Conservation (phyloP, 1,140 invertebrate species). For the Drosophila bocki region DNA sequence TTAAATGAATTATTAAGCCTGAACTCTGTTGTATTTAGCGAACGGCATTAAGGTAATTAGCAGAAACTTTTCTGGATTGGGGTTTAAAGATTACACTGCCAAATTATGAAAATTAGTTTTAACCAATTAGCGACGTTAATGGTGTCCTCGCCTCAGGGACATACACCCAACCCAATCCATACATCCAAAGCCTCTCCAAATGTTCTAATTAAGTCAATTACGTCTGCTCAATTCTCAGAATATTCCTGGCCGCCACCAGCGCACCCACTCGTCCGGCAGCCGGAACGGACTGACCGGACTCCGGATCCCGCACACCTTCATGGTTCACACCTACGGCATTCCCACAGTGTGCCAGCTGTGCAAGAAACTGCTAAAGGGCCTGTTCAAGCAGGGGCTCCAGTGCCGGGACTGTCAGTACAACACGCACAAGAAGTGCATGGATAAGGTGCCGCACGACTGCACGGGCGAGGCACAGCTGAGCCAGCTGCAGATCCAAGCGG, state of each 20-base stretch:
- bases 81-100: background rate
- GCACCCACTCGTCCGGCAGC: conserved; percentile 91
- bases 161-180: background rate
- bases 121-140: conserved; percentile 10
- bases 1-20: too few species aligned
- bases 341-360: conserved; percentile 98
- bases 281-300: conserved; percentile 86
- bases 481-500: conserved; percentile 81
- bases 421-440: conserved; percentile 98
- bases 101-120: conserved; percentile 22
- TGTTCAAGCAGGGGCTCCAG: conserved; percentile 98
- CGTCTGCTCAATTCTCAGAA: conserved; percentile 38
- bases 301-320: conserved; percentile 96
- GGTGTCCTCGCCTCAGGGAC: background rate
- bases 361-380: conserved; percentile 96
- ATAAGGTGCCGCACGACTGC: conserved; percentile 98
- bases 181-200: background rate
- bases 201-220: conserved; percentile 17
- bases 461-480: conserved; percentile 89
- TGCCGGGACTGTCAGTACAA: conserved; percentile 99
- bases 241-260: conserved; percentile 80
- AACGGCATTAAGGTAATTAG: too few species aligned
- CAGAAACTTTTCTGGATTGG: too few species aligned
- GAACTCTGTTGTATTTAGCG: too few species aligned
- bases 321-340: conserved; percentile 96